Base-by-base conservation (phyloP, 2,113 vertebrate genomes). In the Prionailurus bengalensis region DNA sequence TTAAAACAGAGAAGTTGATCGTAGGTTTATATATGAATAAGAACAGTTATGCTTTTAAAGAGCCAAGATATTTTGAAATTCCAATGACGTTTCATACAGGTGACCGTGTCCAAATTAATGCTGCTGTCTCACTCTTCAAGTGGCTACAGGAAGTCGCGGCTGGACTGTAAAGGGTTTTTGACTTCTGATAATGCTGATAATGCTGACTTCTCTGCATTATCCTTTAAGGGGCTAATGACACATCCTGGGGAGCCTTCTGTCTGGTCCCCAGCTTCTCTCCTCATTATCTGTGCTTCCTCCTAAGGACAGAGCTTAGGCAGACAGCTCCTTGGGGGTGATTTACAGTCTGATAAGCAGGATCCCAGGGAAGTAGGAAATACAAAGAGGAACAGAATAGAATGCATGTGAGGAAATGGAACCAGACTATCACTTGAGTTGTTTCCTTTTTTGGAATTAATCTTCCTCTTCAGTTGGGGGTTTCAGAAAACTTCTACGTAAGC, bases 61-160 rank as follows among this genome's bases (percentile, higher is more conserved):
- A 86, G 23, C 48, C n/a, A 29, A 58, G 45, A n/a, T 74, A 21
- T 23, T 78, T 73, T 92, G 65, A 94, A 85, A 95, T 76, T 65
- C 23, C 14, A 14, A 0, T 33, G n/a, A 16, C 61, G 39, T 53
- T 39, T 91, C 25, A 15, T 51, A 7, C 21, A 25, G 11, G 12
- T 61, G 15, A 5, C 27, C 29, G 5, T 91, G 14, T 80, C n/a
- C n/a, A 70, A 39, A 74, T 45, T 36, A 70, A 17, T 95, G 36
- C 5, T 27, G 3, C 31, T 23, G 88, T 42, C 31, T 61, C 55
- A 21, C 29, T 78, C 10, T 51, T 65, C 36, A 31, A 4, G 29
- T 82, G 48, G 23, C 70, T 25, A 4, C 1, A 48, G 48, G 36
- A 48, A 33, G 58, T 80, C 53, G 55, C 23, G 51, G 45, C 21